Percentiles rank a stretch among this genome's conserved stretches.
Conservation (phyloP, 2,888 invertebrate species). For the Tineola bisselliella region DNA sequence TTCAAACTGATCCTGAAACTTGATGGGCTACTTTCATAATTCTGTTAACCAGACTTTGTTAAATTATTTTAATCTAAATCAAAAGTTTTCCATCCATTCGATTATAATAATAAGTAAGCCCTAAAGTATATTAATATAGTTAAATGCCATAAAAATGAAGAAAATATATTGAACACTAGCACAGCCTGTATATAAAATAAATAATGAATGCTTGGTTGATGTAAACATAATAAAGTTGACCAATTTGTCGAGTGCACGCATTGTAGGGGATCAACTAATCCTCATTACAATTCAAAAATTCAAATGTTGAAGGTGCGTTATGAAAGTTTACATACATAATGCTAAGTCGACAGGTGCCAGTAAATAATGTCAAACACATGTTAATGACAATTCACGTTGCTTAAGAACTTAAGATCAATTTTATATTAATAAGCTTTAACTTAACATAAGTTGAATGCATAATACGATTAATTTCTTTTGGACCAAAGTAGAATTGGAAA, state of each 20-base stretch:
- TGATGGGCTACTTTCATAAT: no score
- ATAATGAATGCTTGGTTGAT: not conserved
- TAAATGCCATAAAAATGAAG: slow-evolving; percentile 20
- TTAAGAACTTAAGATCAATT: not conserved
- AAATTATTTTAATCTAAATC: no score
- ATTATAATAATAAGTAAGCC: no score
- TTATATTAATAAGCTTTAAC: not conserved
- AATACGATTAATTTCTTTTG: not conserved
- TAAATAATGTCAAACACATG: not conserved
- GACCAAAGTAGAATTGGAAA: no score
- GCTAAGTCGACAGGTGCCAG: slow-evolving; percentile 3
- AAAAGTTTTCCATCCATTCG: no score
- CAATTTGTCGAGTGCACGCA: slow-evolving; percentile 48
- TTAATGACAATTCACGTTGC: not conserved
- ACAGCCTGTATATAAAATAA: not conserved
- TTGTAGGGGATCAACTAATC: not conserved
- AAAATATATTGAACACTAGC: no score
- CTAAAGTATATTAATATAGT: no score
- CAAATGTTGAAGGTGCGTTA: not conserved
- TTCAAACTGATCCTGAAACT: no score
- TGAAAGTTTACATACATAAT: not conserved
- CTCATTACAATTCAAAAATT: slow-evolving; percentile 10
- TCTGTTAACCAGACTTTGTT: no score
- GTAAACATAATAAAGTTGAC: slow-evolving; percentile 61
- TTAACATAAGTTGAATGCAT: not conserved